These are phyloP conservation scores for Avahi laniger DNA, from an alignment of 2,797 vertebrate genomes.

Conservation along the genomic window DNA sequence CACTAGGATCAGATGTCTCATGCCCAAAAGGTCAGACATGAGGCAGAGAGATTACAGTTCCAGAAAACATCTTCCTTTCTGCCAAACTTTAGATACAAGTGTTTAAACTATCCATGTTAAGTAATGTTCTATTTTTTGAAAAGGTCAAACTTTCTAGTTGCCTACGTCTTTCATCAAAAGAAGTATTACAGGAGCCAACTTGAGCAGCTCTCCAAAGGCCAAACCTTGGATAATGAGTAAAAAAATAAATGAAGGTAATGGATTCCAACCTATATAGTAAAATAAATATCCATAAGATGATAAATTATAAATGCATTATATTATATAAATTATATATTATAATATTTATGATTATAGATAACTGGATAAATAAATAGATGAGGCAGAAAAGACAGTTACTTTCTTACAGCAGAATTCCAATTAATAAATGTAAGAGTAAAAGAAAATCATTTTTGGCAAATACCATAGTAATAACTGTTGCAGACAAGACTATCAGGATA, in stretches of 20 bases:
- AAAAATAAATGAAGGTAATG: background rate
- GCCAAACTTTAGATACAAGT: conserved; percentile 39
- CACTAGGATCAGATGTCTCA: background rate
- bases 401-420: conserved; percentile 31
- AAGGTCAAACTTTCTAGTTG: conserved; percentile 66
- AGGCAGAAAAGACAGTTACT: background rate
- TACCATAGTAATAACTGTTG: background rate
- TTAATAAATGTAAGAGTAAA: background rate
- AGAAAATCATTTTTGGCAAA: background rate
- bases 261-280: background rate
- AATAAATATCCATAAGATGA: background rate
- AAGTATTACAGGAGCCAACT: background rate
- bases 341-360: background rate
- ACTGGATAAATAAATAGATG: background rate
- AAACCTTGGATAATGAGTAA: conserved; percentile 9
- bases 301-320: background rate
- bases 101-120: conserved; percentile 44
- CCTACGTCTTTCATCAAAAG: conserved; percentile 51
- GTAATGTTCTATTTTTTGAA: conserved; percentile 46
- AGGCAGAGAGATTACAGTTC: conserved; percentile 1
- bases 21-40: conserved; percentile 46
- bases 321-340: background rate
- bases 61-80: conserved; percentile 53
- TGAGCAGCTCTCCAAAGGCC: conserved; percentile 19
- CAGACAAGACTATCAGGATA: background rate